phyloP scores from a whole-genome alignment of 92 coral and sea anemone species.

The Epizoanthus rinbou region DNA sequence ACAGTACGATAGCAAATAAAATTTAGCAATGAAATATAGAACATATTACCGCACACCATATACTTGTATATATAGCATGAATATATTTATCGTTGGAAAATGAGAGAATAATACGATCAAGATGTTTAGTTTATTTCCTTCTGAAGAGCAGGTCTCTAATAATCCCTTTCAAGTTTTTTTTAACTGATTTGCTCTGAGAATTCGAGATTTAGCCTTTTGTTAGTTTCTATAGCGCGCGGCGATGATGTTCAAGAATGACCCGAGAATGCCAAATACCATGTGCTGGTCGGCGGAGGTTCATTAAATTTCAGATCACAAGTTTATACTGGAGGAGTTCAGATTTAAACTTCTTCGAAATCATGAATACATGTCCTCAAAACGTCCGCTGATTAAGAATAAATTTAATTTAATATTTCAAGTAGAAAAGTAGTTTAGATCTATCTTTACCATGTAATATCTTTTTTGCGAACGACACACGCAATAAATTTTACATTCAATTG shows the following conservation, averaged over 20 bases:
- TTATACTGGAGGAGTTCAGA: constrained; percentile 29
- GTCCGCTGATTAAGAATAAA: background rate
- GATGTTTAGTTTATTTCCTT: constrained; percentile 52
- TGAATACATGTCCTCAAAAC: constrained; percentile 10
- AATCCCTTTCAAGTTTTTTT: constrained; percentile 10
- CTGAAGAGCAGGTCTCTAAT: constrained; percentile 33
- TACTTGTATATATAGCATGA: constrained; percentile 68
- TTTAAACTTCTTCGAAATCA: constrained; percentile 5
- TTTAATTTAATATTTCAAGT: constrained; percentile 31
- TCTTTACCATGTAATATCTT: constrained; percentile 29
- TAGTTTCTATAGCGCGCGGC: constrained; percentile 80
- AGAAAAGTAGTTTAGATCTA: constrained; percentile 19
- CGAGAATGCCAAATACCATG: constrained; percentile 63
- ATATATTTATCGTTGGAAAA: constrained; percentile 71
- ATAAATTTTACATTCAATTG: constrained; percentile 80
- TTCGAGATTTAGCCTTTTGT: constrained; percentile 76
- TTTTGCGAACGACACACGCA: constrained; percentile 65
- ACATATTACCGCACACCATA: constrained; percentile 74
- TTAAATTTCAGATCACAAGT: constrained; percentile 61
- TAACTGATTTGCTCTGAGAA: constrained; percentile 37
- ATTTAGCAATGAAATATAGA: constrained; percentile 65
- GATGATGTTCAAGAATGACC: constrained; percentile 89
- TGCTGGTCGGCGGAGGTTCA: constrained; percentile 68
- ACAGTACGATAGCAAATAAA: constrained; percentile 44
- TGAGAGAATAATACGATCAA: constrained; percentile 62